These are phyloP conservation scores for Rhinogobius similis DNA, from an alignment of 2,113 vertebrate genomes.

Conservation along the genomic window DNA sequence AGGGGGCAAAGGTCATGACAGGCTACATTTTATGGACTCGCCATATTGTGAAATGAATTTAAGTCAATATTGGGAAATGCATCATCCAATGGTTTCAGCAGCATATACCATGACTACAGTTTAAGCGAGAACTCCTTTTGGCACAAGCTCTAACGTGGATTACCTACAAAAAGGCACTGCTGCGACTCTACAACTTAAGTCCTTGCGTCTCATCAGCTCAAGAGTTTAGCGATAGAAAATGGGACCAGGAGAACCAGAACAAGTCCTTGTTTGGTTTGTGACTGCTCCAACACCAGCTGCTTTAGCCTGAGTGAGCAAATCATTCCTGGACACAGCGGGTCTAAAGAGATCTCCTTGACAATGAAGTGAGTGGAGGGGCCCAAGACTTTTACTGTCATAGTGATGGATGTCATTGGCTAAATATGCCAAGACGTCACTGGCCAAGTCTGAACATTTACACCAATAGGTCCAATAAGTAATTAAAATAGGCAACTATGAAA, in stretches of 20 bases:
- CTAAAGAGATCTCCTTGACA: conserved; percentile 46
- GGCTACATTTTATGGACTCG: conserved; percentile 2
- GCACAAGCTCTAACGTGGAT: conserved; percentile 1
- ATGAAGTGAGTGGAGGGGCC: conserved; percentile 29
- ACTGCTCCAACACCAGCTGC: conserved; percentile 39
- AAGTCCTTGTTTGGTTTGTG: conserved; percentile 56
- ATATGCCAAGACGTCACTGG: conserved; percentile 15
- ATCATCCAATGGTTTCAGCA: conserved; percentile 15
- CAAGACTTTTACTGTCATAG: conserved; percentile 13
- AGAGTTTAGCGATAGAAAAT: conserved; percentile 25
- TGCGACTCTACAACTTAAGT: neutral
- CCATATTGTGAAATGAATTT: neutral
- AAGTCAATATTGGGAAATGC: conserved; percentile 10
- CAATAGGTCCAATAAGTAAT: neutral
- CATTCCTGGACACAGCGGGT: conserved; percentile 35
- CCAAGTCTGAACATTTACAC: conserved; percentile 1
- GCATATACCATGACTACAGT: neutral
- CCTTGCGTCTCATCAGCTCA: conserved; percentile 9
- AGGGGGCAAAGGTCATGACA: conserved; percentile 25
- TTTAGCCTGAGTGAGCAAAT: conserved; percentile 19
- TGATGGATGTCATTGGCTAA: conserved; percentile 26
- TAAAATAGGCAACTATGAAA: neutral
- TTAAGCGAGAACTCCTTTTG: neutral
- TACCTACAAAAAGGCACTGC: neutral
- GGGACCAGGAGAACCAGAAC: conserved; percentile 15